These are phyloP conservation scores for Drosophila rubida DNA, from an alignment of 2,888 invertebrate genomes.

Conservation along the genomic window DNA sequence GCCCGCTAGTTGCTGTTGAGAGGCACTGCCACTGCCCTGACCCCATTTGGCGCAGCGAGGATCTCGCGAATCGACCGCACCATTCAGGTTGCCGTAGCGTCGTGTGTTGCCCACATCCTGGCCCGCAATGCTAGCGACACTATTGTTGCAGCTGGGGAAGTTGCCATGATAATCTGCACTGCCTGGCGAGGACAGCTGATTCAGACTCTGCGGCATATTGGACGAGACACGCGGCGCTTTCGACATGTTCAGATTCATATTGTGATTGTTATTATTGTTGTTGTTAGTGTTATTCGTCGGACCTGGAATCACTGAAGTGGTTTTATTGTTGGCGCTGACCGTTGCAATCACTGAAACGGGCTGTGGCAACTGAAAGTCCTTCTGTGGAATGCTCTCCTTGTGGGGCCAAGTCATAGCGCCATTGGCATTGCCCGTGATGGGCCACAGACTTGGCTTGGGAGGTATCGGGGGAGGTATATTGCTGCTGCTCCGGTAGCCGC, in stretches of 20 bases:
- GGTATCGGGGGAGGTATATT: too few species aligned
- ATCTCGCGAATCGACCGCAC: conserved; percentile 12
- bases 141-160: not conserved
- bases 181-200: not conserved
- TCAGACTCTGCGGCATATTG: not conserved
- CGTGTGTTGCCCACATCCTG: not conserved
- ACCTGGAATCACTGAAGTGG: not conserved
- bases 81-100: not conserved
- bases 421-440: too few species aligned
- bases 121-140: not conserved
- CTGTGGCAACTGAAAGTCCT: not conserved
- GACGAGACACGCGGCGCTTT: not conserved
- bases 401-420: too few species aligned
- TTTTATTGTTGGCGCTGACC: not conserved
- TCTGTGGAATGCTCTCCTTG: too few species aligned
- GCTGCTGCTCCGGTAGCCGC: not conserved
- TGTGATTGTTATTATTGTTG: not conserved
- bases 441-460: not conserved
- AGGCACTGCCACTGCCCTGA: not conserved
- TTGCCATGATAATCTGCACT: not conserved
- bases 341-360: not conserved
- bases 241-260: not conserved
- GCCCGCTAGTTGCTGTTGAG: not conserved
- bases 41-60: conserved; percentile 23
- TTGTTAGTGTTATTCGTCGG: too few species aligned